Percentiles rank a stretch among this genome's conserved stretches.
Conservation (phyloP, 1,140 invertebrate species). For the Drosophila setifemur region DNA sequence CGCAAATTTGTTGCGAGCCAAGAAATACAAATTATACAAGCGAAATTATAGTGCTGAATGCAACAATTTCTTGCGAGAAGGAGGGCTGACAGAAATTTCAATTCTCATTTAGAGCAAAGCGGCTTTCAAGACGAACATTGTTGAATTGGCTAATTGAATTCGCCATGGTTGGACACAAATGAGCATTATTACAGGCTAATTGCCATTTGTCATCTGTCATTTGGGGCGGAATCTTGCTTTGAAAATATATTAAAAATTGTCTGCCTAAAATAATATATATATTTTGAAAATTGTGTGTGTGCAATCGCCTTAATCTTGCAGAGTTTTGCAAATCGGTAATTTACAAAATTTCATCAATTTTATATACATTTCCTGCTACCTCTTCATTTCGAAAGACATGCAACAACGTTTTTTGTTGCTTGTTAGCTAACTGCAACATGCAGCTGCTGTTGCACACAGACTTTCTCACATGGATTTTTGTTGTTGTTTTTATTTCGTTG, state of each 20-base stretch:
- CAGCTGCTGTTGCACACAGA: constrained; percentile 32
- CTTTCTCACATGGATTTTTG: constrained; percentile 18
- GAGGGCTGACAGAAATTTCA: constrained; percentile 8
- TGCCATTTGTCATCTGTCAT: constrained; percentile 15
- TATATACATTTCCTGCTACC: constrained; percentile 24
- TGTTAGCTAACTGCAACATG: constrained; percentile 57
- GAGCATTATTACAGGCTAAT: constrained; percentile 23
- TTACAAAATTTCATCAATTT: constrained; percentile 18
- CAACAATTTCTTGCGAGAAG: constrained; percentile 16
- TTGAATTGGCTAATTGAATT: constrained; percentile 64
- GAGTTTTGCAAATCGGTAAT: constrained; percentile 15
- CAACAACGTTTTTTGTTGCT: constrained; percentile 52
- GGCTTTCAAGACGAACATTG: constrained; percentile 13
- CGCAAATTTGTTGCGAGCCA: constrained; percentile 7
- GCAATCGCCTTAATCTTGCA: too few relatives aligned
- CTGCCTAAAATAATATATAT: too few relatives aligned
- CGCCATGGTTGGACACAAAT: constrained; percentile 22
- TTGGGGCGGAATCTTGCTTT: background rate
- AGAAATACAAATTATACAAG: constrained; percentile 22
- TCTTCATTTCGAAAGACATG: constrained; percentile 42
- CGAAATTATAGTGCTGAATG: constrained; percentile 25
- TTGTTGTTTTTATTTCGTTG: constrained; percentile 13
- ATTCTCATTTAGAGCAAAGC: constrained; percentile 13
- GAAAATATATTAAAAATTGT: background rate
- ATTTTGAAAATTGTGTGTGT: too few relatives aligned